Base-by-base conservation (phyloP, 1,140 invertebrate species). In the Cotesia glomerata region DNA sequence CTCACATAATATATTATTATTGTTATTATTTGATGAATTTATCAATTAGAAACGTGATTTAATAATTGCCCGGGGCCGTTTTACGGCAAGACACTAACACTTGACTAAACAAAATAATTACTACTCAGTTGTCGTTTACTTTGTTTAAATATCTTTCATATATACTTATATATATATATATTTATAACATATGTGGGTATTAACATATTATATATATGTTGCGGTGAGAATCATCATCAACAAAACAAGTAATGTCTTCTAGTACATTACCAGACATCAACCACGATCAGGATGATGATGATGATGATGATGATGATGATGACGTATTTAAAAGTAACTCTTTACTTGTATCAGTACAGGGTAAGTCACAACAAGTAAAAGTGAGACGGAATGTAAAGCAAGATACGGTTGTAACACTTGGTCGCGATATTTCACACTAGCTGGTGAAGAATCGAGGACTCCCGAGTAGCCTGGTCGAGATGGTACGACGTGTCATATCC, bases 371-470 rank as follows among this genome's bases (percentile, higher is more conserved):
- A 54, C 52, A 18, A 35, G 35, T 2, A 0, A 3, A 61, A 66
- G 62, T 71, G 74, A 74, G 63, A 71, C 67, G 68, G 63, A 13
- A 51, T 16, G 26, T 54, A 49, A 54, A 76, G 67, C 26, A 73
- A 77, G 76, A 75, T 75, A 73, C 74, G 79, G 79, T 85, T 80
- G 80, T 85, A 85, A 85, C 86, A 87, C 86, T 85, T 85, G 84
- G 84, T 78, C 85, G 86, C 82, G 86, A 87, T 87, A 87, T 87
- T 87, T 87, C 86, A 85, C 85, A 87, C 86, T 85, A 86, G 82
- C 74, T 71, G 78, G 79, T 72, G 83, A 84, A 82, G 68, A 71
- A 75, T 75, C 68, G 62, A 36, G 39, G 69, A 67, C 69, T 63
- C 68, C 45, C 18, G 58, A 13, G 64, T 63, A 32, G 34, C 7